Evolutionary conservation across 2,888 invertebrate species (phyloP).

Genomic region (Zonitis immaculata): DNA sequence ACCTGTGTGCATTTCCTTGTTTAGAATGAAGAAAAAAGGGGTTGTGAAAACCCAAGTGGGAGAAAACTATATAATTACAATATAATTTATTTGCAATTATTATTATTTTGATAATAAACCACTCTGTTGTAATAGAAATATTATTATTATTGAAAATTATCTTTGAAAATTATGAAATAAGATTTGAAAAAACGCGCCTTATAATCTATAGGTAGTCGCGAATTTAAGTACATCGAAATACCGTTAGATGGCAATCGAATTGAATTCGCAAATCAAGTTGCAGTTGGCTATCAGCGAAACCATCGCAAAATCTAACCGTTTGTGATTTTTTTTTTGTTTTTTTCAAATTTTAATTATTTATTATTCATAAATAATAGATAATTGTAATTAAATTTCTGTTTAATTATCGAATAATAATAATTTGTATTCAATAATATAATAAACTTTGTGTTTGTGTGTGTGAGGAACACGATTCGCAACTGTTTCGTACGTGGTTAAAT

Average conservation of each 20-base stretch:
- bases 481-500: slow-evolving; percentile 8
- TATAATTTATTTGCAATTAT: too few species aligned
- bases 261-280: slow-evolving; percentile 17
- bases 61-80: neutral
- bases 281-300: slow-evolving; percentile 15
- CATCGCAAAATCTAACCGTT: too few species aligned
- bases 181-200: slow-evolving; percentile 9
- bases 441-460: neutral
- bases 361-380: neutral
- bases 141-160: too few species aligned
- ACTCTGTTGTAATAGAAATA: too few species aligned
- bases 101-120: too few species aligned
- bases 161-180: too few species aligned
- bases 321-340: too few species aligned
- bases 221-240: slow-evolving; percentile 5
- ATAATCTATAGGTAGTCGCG: slow-evolving; percentile 9
- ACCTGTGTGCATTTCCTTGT: neutral
- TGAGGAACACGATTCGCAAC: slow-evolving; percentile 10
- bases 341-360: neutral
- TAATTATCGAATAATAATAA: slow-evolving; percentile 7
- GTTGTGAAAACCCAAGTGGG: neutral
- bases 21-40: too few species aligned
- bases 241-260: slow-evolving; percentile 12
- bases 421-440: slow-evolving; percentile 10
- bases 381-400: neutral